Conservation (phyloP, 2,113 vertebrate species). For the Ellobius talpinus region DNA sequence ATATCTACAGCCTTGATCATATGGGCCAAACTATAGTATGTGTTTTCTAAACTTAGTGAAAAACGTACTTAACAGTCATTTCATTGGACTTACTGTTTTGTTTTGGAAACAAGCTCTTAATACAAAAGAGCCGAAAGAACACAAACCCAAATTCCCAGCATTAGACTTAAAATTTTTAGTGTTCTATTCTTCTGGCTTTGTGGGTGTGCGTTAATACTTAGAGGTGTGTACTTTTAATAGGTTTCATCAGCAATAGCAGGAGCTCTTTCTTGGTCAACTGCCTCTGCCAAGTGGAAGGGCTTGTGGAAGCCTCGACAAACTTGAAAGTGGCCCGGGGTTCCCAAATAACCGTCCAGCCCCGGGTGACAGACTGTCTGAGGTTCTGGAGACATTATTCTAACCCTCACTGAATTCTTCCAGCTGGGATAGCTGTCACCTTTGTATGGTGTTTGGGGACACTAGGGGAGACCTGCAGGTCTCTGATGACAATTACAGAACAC, state of each 20-base stretch:
- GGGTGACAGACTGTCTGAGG: background rate
- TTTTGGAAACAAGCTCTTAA: background rate
- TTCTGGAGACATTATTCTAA: background rate
- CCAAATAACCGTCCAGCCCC: background rate
- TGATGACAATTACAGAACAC: background rate
- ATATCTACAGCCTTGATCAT: background rate
- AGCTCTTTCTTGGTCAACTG: background rate
- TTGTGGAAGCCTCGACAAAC: background rate
- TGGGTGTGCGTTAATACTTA: background rate
- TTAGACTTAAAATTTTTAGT: background rate
- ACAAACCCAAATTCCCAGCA: background rate
- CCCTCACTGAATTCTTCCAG: background rate
- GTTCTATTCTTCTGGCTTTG: background rate
- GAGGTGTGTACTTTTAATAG: background rate
- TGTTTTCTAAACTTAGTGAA: constrained; percentile 15
- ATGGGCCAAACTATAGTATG: too few relatives aligned
- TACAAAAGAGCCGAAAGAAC: background rate
- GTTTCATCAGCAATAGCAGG: background rate
- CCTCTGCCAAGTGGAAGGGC: background rate
- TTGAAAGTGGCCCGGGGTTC: background rate
- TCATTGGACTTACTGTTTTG: constrained; percentile 18
- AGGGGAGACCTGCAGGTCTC: background rate
- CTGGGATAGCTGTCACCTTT: background rate
- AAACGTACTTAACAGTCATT: background rate
- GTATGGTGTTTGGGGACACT: background rate